Base-by-base conservation (phyloP, 2,113 vertebrate species). In the Caranx melampygus region DNA sequence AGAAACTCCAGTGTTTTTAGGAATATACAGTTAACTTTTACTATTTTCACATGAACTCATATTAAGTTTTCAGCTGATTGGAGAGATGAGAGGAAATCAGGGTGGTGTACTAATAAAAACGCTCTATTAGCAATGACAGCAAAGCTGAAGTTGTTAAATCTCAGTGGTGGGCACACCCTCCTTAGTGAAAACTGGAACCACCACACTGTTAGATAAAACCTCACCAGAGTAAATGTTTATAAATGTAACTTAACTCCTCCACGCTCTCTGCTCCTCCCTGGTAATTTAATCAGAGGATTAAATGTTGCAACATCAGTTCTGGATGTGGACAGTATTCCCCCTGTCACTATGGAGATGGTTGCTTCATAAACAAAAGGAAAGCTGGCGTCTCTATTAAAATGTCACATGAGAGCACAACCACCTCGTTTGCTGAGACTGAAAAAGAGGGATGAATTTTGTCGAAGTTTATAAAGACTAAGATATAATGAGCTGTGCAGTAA, bases 231-330 rank as follows among this genome's bases (percentile, higher is more conserved):
- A 37, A 54, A 66, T 75, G 73, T 89, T 83, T 88, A 81, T 80
- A 57, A 74, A 67, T 82, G 69, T 62, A 73, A 72, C 75, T 73
- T 68, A 20, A 63, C 31, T 78, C 67, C 54, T 31, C 44, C 63
- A 55, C 40, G 16, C 64, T 68, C 45, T 57, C 65, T 68, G 37
- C 82, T 79, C 89, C 86, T 85, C 85, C 81, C 87, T 79, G 45
- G 69, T 91, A 89, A 91, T 92, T 91, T 63, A 89, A 92, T 92
- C 82, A 88, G 74, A 64, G 73, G 51, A 87, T 91, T 92, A 90
- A 86, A 85, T 87, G 83, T 93, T 94, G 87, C 91, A 87, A 93
- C 90, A 92, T 86, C 61, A 81, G 64, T 65, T 78, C 61, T 72
- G 75, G 75, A 47, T 86, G 75, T 82, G 86, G 79, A 88, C 62